These are phyloP conservation scores for Virgularia gustaviana DNA, from an alignment of 92 coral and sea anemone species.

Conservation along the genomic window DNA sequence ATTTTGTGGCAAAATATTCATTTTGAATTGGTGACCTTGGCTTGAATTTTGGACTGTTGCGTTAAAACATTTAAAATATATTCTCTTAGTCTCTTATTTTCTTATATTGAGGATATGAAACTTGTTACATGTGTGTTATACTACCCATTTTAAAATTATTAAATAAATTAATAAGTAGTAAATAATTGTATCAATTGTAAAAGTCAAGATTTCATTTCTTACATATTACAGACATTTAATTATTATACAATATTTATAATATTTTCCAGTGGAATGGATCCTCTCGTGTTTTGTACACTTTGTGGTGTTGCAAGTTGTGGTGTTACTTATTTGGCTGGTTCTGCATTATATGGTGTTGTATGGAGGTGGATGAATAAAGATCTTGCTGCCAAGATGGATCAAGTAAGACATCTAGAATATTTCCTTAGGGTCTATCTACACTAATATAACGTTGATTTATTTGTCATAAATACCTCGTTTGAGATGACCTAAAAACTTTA, in stretches of 20 bases:
- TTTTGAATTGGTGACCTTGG: too few relatives aligned
- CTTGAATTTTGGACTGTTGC: too few relatives aligned
- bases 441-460: too few relatives aligned
- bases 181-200: neutral
- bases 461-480: too few relatives aligned
- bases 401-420: conserved; percentile 43
- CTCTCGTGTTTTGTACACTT: conserved; percentile 85
- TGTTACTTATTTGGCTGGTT: conserved; percentile 76
- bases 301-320: conserved; percentile 98
- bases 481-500: too few relatives aligned
- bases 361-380: conserved; percentile 88
- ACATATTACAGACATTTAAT: neutral
- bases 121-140: too few relatives aligned
- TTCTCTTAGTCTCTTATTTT: too few relatives aligned
- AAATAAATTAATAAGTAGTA: neutral
- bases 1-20: too few relatives aligned
- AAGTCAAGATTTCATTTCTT: too few relatives aligned
- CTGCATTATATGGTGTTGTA: conserved; percentile 78
- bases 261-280: conserved; percentile 82
- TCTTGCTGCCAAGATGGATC: conserved; percentile 63
- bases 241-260: neutral
- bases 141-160: too few relatives aligned
- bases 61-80: too few relatives aligned
- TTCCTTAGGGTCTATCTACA: neutral
- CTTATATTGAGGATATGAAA: too few relatives aligned